Percentiles rank a stretch among this genome's conserved stretches.
These are phyloP conservation scores for Andricus grossulariae DNA, from an alignment of 1,140 invertebrate species.

Conservation along the genomic window DNA sequence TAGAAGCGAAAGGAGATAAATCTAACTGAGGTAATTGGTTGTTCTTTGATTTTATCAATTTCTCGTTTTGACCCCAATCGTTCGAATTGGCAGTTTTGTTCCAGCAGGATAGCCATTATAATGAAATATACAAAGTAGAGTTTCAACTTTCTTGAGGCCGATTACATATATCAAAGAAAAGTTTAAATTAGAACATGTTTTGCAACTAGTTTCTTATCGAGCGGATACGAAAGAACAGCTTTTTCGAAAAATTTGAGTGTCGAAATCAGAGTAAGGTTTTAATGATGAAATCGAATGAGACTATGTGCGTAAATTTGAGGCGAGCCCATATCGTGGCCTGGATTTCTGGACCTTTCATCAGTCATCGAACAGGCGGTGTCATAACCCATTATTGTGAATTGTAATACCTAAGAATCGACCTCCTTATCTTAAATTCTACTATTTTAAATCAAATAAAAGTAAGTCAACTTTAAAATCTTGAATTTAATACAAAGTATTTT, in stretches of 20 bases:
- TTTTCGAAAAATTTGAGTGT: conserved; percentile 12
- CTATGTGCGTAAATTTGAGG: conserved; percentile 24
- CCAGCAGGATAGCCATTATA: neutral
- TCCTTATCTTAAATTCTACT: neutral
- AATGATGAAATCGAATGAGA: neutral
- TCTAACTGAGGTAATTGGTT: neutral
- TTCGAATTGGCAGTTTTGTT: neutral
- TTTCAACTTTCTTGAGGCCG: neutral
- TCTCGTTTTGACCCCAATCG: neutral
- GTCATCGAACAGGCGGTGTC: conserved; percentile 19
- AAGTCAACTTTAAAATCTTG: neutral
- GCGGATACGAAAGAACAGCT: neutral
- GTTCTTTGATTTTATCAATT: neutral
- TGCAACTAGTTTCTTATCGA: conserved; percentile 12
- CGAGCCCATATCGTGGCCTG: neutral
- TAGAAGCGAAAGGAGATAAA: neutral
- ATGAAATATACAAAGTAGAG: conserved; percentile 1
- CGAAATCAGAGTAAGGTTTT: conserved; percentile 14
- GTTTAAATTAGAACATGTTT: conserved; percentile 5
- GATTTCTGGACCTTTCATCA: conserved; percentile 25
- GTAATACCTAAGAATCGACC: neutral
- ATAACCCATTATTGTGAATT: conserved; percentile 10
- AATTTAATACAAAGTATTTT: neutral
- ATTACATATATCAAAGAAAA: neutral
- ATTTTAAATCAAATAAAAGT: neutral